These are phyloP conservation scores for Poicephalus gulielmi DNA, from an alignment of 2,113 vertebrate species.

Conservation along the genomic window DNA sequence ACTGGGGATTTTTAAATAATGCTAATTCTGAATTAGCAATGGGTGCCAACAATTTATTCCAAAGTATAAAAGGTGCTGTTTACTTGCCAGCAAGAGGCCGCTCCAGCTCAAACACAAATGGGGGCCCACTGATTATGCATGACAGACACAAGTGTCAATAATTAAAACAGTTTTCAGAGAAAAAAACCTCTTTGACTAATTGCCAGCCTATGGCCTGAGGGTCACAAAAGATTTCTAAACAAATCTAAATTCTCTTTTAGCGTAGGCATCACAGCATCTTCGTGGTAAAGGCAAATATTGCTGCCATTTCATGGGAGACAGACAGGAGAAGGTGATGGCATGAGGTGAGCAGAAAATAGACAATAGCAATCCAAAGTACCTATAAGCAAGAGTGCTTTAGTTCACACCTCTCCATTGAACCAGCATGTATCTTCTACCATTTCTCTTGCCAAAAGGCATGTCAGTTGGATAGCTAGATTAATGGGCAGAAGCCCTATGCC, in stretches of 20 bases:
- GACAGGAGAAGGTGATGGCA: background rate
- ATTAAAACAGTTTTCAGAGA: background rate
- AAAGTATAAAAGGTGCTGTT: background rate
- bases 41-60: background rate
- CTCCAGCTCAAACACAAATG: background rate
- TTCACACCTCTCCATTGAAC: background rate
- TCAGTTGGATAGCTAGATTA: background rate
- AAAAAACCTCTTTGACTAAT: background rate
- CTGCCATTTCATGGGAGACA: background rate
- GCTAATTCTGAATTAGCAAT: background rate
- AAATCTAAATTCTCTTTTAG: background rate
- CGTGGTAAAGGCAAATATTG: background rate
- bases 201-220: background rate
- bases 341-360: background rate
- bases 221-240: background rate
- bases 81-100: background rate
- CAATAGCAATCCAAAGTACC: background rate
- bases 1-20: background rate
- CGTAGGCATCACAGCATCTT: background rate
- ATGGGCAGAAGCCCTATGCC: background rate
- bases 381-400: background rate
- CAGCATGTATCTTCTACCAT: background rate
- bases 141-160: background rate
- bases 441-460: background rate
- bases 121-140: background rate